A percentile compares a stretch with the other conserved stretches of the same genome.
Evolutionary conservation across 37 sponge, comb jelly and placozoan genomes (phyloP).

Genomic region (Beroe forskalii): DNA sequence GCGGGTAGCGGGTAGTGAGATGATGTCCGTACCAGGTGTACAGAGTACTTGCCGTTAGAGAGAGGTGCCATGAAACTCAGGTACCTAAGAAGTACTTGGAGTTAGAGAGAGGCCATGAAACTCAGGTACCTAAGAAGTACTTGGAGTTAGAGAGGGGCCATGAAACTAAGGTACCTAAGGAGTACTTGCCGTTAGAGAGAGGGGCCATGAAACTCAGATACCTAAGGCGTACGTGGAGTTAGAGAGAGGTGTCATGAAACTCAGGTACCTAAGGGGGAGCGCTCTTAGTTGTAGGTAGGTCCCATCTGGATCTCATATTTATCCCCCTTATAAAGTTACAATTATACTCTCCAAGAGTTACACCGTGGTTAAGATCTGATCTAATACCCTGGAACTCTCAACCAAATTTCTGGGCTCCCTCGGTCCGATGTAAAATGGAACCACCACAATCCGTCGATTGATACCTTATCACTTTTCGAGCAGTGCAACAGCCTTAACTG

Average conservation of each 20-base stretch:
- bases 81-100: constrained; percentile 21
- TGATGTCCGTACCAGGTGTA: background rate
- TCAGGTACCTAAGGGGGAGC: constrained; percentile 12
- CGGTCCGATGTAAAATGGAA: too few species aligned
- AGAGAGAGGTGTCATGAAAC: background rate
- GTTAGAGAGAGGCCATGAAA: background rate
- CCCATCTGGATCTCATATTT: too few species aligned
- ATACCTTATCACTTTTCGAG: too few species aligned
- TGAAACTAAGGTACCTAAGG: background rate
- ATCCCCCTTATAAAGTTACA: too few species aligned
- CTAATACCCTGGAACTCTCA: too few species aligned
- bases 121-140: constrained; percentile 24
- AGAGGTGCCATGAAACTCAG: background rate
- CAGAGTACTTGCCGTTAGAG: constrained; percentile 27
- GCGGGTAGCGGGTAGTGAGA: constrained; percentile 60
- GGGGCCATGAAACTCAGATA: constrained; percentile 6
- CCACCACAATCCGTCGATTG: too few species aligned
- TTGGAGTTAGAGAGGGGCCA: background rate
- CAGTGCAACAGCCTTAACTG: too few species aligned
- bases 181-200: constrained; percentile 30
- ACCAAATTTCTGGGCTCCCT: too few species aligned
- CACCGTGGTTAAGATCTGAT: too few species aligned
- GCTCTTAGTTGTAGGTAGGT: too few species aligned
- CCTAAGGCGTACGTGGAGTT: constrained; percentile 21
- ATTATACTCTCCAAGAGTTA: too few species aligned